These are phyloP conservation scores for Clamator glandarius DNA, from an alignment of 2,797 vertebrate species.

Conservation along the genomic window DNA sequence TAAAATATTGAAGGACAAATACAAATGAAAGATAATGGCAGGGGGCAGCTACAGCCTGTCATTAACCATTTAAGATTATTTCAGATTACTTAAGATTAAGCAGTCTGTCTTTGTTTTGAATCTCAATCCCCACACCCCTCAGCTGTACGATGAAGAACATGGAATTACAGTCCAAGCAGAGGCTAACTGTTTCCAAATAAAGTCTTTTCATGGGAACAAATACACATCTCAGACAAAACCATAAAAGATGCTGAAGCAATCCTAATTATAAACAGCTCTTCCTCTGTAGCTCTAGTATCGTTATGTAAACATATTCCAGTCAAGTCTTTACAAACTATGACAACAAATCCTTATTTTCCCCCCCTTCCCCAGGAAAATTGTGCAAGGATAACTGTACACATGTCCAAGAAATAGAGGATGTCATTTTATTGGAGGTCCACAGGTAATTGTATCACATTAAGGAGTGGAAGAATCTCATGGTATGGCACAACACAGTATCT, in stretches of 20 bases:
- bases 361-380: background rate
- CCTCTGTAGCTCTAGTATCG: background rate
- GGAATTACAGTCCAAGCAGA: background rate
- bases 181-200: background rate
- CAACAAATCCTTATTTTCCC: background rate
- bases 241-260: background rate
- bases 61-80: background rate
- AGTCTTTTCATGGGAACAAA: background rate
- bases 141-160: background rate
- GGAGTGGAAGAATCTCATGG: constrained; percentile 56
- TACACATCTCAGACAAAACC: background rate
- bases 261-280: background rate
- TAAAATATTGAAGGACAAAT: constrained; percentile 12
- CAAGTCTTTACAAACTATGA: background rate
- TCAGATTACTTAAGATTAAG: background rate
- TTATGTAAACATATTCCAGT: background rate
- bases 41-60: background rate
- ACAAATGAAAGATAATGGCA: background rate
- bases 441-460: constrained; percentile 68
- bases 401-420: constrained; percentile 61
- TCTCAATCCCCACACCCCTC: background rate
- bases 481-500: constrained; percentile 67
- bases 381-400: constrained; percentile 65
- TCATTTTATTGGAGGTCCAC: constrained; percentile 78
- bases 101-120: background rate